These are phyloP conservation scores for Hydrotaea diabolus DNA, from an alignment of 2,888 invertebrate species.

Conservation along the genomic window DNA sequence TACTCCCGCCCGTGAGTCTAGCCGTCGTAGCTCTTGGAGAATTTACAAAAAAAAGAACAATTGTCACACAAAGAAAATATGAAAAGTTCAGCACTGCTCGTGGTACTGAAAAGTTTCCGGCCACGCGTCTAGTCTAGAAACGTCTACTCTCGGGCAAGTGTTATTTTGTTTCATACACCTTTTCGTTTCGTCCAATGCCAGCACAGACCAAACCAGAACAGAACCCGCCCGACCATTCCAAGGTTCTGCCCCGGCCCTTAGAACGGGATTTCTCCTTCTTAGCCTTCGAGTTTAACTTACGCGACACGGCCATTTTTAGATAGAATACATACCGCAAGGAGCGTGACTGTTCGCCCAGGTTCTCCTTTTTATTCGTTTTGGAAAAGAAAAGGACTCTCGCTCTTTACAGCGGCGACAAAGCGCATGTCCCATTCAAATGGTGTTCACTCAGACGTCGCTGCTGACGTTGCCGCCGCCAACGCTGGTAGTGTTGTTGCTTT, in stretches of 20 bases:
- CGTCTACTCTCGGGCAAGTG: background rate
- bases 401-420: background rate
- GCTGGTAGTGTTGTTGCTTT: background rate
- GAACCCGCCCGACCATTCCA: background rate
- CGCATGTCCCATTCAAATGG: slow-evolving; percentile 15
- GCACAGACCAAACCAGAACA: background rate
- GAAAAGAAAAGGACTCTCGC: slow-evolving; percentile 10
- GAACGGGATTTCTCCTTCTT: background rate
- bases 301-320: background rate
- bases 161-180: slow-evolving; percentile 25
- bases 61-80: too few relatives aligned
- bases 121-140: background rate
- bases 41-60: too few relatives aligned
- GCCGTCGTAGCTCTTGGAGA: too few relatives aligned
- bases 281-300: background rate
- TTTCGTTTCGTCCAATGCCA: slow-evolving; percentile 9
- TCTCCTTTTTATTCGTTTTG: too few relatives aligned
- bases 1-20: too few relatives aligned
- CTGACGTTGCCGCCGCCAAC: background rate
- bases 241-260: background rate
- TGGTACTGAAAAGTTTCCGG: slow-evolving; percentile 12
- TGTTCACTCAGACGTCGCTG: slow-evolving; percentile 3
- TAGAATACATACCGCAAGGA: background rate
- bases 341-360: background rate
- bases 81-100: background rate